Conservation (phyloP, 2,888 invertebrate genomes). For the Ectropis crepuscularia region DNA sequence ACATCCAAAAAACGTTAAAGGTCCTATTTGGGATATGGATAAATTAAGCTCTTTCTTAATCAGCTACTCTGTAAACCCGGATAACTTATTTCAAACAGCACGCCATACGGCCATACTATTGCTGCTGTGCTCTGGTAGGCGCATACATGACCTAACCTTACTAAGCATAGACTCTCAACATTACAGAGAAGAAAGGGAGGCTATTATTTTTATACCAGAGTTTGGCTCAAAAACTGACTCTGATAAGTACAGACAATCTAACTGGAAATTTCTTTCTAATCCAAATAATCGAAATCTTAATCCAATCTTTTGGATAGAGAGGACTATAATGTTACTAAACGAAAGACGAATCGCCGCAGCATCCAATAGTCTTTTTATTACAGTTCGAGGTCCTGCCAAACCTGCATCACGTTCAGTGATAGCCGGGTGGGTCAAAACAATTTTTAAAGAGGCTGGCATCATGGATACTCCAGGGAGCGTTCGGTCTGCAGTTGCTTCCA, state of each 20-base stretch:
- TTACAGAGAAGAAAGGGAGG: background rate
- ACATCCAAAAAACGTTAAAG: background rate
- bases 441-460: conserved; percentile 4
- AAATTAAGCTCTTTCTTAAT: background rate
- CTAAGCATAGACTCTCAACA: background rate
- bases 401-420: conserved; percentile 1
- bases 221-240: background rate
- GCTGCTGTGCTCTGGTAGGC: background rate
- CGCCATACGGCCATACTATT: background rate
- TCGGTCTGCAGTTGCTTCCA: background rate
- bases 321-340: background rate
- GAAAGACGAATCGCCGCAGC: background rate
- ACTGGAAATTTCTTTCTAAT: background rate
- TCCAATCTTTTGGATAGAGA: background rate
- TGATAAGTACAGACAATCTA: background rate
- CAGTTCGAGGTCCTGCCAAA: background rate
- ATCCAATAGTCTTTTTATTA: background rate
- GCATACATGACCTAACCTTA: too few species aligned
- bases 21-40: background rate
- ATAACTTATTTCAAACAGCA: background rate
- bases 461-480: background rate
- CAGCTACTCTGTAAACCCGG: background rate
- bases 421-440: background rate
- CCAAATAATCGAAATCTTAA: background rate
- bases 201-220: background rate